These are phyloP conservation scores for Anagrus nilaparvatae DNA, from an alignment of 1,140 invertebrate genomes.

Conservation along the genomic window DNA sequence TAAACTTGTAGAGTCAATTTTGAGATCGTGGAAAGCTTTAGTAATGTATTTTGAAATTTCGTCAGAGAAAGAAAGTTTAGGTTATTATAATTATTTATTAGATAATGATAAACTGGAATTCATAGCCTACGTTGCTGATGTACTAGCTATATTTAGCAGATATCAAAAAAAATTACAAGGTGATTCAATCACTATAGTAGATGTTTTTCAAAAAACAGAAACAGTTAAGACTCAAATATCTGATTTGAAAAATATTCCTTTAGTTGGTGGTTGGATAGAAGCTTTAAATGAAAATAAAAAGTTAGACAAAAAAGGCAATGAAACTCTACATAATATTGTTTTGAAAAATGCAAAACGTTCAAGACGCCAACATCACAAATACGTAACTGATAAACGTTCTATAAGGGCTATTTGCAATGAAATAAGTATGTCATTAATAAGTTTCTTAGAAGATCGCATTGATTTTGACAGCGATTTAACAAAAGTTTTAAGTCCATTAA, in stretches of 20 bases:
- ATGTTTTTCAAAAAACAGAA: background rate
- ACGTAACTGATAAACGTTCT: background rate
- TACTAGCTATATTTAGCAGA: background rate
- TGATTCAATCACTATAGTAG: background rate
- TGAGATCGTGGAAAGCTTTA: background rate
- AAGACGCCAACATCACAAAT: background rate
- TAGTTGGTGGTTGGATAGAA: background rate
- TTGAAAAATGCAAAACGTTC: background rate
- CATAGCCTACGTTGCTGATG: background rate
- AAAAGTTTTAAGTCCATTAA: no score
- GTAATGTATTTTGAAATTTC: background rate
- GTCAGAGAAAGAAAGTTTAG: background rate
- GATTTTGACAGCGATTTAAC: no score
- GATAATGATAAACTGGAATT: background rate
- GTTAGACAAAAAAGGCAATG: background rate
- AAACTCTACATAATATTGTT: background rate
- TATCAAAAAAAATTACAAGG: background rate
- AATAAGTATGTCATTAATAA: background rate
- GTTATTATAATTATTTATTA: background rate
- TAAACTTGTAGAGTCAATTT: no score
- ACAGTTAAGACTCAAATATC: background rate
- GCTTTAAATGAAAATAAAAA: background rate
- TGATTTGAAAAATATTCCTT: background rate
- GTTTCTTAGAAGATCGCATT: background rate
- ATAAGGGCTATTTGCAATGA: background rate